A percentile compares a stretch with the other conserved stretches of the same genome.
Evolutionary conservation across 2,113 vertebrate species (phyloP).

Genomic region (Phrynocephalus versicolor): DNA sequence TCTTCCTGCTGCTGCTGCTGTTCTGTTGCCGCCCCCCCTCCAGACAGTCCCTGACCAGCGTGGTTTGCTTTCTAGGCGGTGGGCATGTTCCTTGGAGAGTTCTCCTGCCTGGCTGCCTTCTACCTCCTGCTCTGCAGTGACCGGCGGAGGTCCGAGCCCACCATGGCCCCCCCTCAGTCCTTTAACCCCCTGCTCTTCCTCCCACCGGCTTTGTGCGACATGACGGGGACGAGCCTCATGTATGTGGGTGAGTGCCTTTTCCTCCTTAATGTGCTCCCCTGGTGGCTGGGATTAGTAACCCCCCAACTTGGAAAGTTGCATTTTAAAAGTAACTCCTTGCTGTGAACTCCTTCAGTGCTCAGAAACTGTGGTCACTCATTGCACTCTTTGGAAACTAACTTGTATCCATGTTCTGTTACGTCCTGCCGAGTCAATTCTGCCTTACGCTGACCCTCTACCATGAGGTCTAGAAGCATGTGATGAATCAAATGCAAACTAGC

Average conservation of each 20-base stretch:
- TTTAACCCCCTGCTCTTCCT: slow-evolving; percentile 90
- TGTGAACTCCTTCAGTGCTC: too few species aligned
- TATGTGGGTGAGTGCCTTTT: slow-evolving; percentile 86
- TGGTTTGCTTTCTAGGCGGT: slow-evolving; percentile 76
- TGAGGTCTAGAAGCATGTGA: neutral
- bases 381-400: too few species aligned
- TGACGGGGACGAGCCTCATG: slow-evolving; percentile 92
- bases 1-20: neutral
- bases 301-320: too few species aligned
- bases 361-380: too few species aligned
- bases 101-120: slow-evolving; percentile 87
- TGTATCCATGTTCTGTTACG: too few species aligned
- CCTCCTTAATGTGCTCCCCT: too few species aligned
- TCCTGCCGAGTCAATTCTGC: too few species aligned
- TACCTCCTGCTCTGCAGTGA: slow-evolving; percentile 82
- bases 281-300: too few species aligned
- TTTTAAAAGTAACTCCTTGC: too few species aligned
- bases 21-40: neutral
- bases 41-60: neutral
- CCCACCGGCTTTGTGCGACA: slow-evolving; percentile 91
- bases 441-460: neutral
- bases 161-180: slow-evolving; percentile 71
- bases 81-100: slow-evolving; percentile 92
- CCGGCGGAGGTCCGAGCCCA: slow-evolving; percentile 69
- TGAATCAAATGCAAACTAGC: neutral